Evolutionary conservation across 2,888 invertebrate genomes (phyloP).

Genomic region (Trichogramma dendrolimi): DNA sequence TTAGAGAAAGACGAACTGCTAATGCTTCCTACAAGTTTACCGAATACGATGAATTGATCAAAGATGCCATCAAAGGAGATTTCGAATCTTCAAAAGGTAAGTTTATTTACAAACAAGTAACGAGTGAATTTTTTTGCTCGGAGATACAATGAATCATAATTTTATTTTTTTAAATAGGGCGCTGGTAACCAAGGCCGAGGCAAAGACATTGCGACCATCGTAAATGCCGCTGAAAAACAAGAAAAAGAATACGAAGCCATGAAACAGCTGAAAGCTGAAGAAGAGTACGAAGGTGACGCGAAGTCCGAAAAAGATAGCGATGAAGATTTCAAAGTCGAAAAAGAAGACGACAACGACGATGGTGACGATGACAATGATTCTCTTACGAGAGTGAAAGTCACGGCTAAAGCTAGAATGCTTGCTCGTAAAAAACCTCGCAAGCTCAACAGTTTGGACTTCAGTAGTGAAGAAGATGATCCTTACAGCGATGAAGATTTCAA

Average conservation of each 20-base stretch:
- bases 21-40: constrained; percentile 82
- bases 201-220: constrained; percentile 89
- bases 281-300: constrained; percentile 47
- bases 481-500: constrained; percentile 89
- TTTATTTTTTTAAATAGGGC: constrained; percentile 54
- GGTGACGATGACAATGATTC: constrained; percentile 47
- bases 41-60: constrained; percentile 93
- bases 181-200: constrained; percentile 80
- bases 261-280: constrained; percentile 52
- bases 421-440: constrained; percentile 65
- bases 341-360: constrained; percentile 45
- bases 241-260: constrained; percentile 51
- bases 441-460: constrained; percentile 75
- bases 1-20: constrained; percentile 74
- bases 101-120: neutral
- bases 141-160: neutral
- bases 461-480: constrained; percentile 76
- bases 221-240: constrained; percentile 70
- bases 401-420: constrained; percentile 43
- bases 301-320: constrained; percentile 46
- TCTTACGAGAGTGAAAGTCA: constrained; percentile 41
- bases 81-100: constrained; percentile 59
- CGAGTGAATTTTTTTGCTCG: neutral
- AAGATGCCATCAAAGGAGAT: constrained; percentile 81
- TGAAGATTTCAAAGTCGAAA: constrained; percentile 47